These are phyloP conservation scores for Sebastes schlegelii DNA, from an alignment of 2,113 vertebrate species.

Conservation along the genomic window DNA sequence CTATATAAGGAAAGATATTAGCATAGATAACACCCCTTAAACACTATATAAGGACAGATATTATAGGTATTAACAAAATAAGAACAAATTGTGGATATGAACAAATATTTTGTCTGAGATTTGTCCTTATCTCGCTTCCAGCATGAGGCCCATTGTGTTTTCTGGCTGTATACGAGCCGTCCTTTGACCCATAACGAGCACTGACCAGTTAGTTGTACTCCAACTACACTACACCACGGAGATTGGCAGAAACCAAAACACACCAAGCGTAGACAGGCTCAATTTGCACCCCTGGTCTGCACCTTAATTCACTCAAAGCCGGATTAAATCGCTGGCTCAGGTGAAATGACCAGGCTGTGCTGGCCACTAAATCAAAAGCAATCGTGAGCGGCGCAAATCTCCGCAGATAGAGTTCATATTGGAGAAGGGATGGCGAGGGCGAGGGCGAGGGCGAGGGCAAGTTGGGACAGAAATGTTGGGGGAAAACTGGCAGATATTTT, in stretches of 20 bases:
- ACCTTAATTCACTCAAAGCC: slow-evolving; percentile 52
- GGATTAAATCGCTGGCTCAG: slow-evolving; percentile 45
- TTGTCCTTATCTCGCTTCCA: no score
- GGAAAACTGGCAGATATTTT: slow-evolving; percentile 9
- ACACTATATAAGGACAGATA: no score
- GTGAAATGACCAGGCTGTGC: slow-evolving; percentile 38
- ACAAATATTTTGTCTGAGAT: no score
- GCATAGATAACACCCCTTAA: no score
- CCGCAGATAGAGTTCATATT: background rate
- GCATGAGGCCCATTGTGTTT: background rate
- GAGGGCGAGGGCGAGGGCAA: background rate
- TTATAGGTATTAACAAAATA: no score
- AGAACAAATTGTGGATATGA: no score
- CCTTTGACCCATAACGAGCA: slow-evolving; percentile 8
- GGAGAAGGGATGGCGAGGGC: background rate
- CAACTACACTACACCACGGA: slow-evolving; percentile 29
- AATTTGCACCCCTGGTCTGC: slow-evolving; percentile 1
- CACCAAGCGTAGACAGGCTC: slow-evolving; percentile 6
- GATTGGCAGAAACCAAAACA: slow-evolving; percentile 21
- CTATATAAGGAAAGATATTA: no score
- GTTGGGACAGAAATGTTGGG: background rate
- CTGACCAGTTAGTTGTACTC: slow-evolving; percentile 18
- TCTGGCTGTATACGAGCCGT: background rate
- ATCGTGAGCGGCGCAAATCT: background rate
- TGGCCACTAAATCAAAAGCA: slow-evolving; percentile 25